Base-by-base conservation (phyloP, 2,797 vertebrate species). In the Liparis tanakae region DNA sequence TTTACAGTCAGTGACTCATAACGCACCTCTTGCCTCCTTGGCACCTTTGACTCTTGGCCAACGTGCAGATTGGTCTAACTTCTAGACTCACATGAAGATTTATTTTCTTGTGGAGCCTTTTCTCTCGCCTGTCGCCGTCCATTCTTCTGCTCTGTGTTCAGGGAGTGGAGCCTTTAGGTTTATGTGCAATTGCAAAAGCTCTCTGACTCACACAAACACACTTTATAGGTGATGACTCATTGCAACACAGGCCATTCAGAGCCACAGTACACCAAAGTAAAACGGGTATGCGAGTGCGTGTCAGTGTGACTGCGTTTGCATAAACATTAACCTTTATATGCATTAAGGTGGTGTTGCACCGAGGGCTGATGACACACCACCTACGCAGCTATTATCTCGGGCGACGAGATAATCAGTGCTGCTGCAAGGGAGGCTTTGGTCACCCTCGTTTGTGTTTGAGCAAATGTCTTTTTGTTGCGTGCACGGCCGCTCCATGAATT, bases 151-250 rank as follows among this genome's bases (percentile, higher is more conserved):
- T 46, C 43, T 39, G 64, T 13, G 72, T 86, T 84, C 74, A 50
- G 81, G 86, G 88, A 88, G 90, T 83, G 89, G 85, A 89, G 75
- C 71, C 74, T 78, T 81, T 66, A 78, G 89, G 83, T 89, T 87
- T 81, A 84, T 87, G 79, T 87, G 81, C 5, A 0, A 84, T 82
- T 85, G 82, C 82, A 87, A 87, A 85, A 78, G 22, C 70, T 85
- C 66, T 79, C 66, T 93, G 92, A 93, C 83, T 91, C 74, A 69
- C 80, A 84, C 82, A 79, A 73, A 88, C 67, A 79, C 79, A 88
- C 69, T 89, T 91, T 87, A 88, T 77, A 76, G 75, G 74, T 20
- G 85, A 87, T 93, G 94, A 94, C 76, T 94, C 93, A 94, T 58
- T 69, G 74, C 75, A 83, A 82, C 82, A 76, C 67, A 77, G 85